A percentile compares a stretch with the other conserved stretches of the same genome.
phyloP scores from a whole-genome alignment of 2,888 invertebrate species.

The Alviniconcha strummeri region DNA sequence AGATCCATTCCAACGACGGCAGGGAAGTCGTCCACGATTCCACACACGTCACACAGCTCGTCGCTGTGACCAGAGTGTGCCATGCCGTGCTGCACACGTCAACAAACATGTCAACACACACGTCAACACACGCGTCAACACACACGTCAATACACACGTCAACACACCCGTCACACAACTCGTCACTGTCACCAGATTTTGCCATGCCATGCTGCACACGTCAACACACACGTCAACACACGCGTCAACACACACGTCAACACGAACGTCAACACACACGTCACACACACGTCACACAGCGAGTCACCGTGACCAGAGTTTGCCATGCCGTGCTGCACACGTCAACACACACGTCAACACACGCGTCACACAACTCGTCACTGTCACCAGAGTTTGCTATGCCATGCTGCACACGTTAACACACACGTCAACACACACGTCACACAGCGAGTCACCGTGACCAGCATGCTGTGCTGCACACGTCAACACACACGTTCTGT shows the following conservation, averaged over 20 bases:
- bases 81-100: neutral
- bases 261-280: too few species aligned
- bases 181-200: too few species aligned
- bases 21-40: neutral
- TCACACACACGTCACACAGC: too few species aligned
- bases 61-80: neutral
- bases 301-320: too few species aligned
- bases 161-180: neutral
- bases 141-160: neutral
- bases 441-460: too few species aligned
- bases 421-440: neutral
- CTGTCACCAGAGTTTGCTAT: neutral
- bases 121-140: neutral
- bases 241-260: neutral
- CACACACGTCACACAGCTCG: neutral
- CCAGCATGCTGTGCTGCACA: too few species aligned
- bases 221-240: neutral
- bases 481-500: neutral
- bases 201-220: neutral
- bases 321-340: neutral
- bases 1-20: constrained; percentile 1
- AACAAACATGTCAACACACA: neutral
- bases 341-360: too few species aligned
- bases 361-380: too few species aligned
- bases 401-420: neutral